These are phyloP conservation scores for Brienomyrus brachyistius DNA, from an alignment of 2,113 vertebrate genomes.

Conservation along the genomic window DNA sequence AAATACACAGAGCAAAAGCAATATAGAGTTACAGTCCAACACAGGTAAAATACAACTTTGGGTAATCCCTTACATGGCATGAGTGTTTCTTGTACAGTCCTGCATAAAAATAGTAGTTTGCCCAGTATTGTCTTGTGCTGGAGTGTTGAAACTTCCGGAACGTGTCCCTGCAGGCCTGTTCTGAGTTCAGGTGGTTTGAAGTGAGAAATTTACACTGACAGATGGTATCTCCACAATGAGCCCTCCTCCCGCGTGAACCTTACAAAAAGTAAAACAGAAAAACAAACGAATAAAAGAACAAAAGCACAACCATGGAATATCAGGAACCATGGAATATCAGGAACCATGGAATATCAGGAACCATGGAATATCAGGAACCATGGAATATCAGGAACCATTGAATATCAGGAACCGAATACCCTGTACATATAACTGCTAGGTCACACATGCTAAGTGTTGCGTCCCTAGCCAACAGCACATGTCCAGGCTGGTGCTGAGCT, in stretches of 20 bases:
- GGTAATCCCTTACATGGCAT: conserved; percentile 24
- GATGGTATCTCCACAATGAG: not conserved
- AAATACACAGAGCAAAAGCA: conserved; percentile 73
- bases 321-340: not conserved
- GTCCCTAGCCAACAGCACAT: not conserved
- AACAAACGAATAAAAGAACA: not conserved
- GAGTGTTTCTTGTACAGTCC: conserved; percentile 50
- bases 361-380: not conserved
- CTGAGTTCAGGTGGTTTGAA: not conserved
- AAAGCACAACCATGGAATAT: not conserved
- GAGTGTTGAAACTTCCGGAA: not conserved
- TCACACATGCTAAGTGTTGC: not conserved
- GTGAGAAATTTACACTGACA: conserved; percentile 2
- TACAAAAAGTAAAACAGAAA: not conserved
- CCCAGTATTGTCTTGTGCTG: conserved; percentile 11
- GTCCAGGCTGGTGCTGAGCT: not conserved
- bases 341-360: not conserved
- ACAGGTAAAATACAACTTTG: conserved; percentile 65
- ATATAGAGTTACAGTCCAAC: conserved; percentile 67
- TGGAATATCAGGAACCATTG: not conserved
- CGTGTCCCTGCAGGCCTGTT: not conserved
- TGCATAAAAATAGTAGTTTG: conserved; percentile 57
- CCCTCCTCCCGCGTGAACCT: not conserved
- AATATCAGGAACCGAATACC: not conserved
- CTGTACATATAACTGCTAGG: not conserved